These are phyloP conservation scores for Pseudopleuronectes americanus DNA, from an alignment of 2,797 vertebrate species.

Conservation along the genomic window DNA sequence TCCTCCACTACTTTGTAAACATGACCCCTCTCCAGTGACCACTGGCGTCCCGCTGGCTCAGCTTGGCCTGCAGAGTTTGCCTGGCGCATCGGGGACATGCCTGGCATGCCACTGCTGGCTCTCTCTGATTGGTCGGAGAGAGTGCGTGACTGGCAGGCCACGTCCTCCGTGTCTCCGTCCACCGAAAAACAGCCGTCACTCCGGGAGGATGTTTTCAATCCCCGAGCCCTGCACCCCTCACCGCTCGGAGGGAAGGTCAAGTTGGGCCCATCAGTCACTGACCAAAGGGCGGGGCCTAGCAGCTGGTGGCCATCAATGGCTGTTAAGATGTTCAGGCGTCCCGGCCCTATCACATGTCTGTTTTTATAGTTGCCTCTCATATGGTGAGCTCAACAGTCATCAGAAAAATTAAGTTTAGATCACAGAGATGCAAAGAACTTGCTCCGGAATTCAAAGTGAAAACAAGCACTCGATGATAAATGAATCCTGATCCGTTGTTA, in stretches of 20 bases:
- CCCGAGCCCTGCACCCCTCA: conserved; percentile 50
- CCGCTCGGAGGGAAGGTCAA: conserved; percentile 84
- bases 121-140: conserved; percentile 77
- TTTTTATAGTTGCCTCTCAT: conserved; percentile 18
- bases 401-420: background rate
- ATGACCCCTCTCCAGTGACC: conserved; percentile 30
- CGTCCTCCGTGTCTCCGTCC: conserved; percentile 80
- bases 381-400: background rate
- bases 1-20: conserved; percentile 17
- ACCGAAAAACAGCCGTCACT: conserved; percentile 83
- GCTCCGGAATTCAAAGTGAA: background rate
- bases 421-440: background rate
- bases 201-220: conserved; percentile 86
- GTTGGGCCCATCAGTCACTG: conserved; percentile 86
- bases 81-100: conserved; percentile 81
- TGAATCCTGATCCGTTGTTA: background rate
- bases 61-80: conserved; percentile 78
- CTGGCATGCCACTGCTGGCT: conserved; percentile 79
- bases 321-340: conserved; percentile 68
- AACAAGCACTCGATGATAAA: background rate
- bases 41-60: conserved; percentile 55
- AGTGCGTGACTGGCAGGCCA: conserved; percentile 78
- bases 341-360: conserved; percentile 28
- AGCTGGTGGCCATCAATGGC: conserved; percentile 79
- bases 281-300: conserved; percentile 78